phyloP scores from a whole-genome alignment of 2,888 invertebrate species.

The Dryococelus australis region DNA sequence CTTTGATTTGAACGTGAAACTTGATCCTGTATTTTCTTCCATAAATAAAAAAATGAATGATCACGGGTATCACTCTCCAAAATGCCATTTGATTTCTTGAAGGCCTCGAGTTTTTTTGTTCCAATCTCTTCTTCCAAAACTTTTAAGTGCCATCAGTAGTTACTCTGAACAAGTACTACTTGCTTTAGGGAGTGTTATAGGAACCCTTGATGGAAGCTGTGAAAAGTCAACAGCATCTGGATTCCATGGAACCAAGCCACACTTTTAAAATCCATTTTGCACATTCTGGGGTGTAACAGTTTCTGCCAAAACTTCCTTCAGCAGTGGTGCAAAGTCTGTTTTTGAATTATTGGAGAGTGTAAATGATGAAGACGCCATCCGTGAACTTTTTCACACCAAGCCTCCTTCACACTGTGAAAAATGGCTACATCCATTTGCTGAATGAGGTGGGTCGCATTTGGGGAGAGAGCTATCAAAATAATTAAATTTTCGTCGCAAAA shows the following conservation, averaged over 20 bases:
- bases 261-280: too few relatives aligned
- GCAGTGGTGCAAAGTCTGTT: too few relatives aligned
- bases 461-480: slow-evolving; percentile 53
- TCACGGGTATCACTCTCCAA: not conserved
- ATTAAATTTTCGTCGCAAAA: slow-evolving; percentile 56
- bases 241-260: too few relatives aligned
- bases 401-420: slow-evolving; percentile 53
- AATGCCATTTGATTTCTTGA: not conserved
- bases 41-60: not conserved
- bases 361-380: slow-evolving; percentile 50
- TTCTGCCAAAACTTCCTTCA: too few relatives aligned
- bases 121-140: slow-evolving; percentile 10
- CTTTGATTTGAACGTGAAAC: not conserved
- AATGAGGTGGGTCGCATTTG: slow-evolving; percentile 56
- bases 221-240: too few relatives aligned
- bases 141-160: not conserved
- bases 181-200: not conserved
- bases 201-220: too few relatives aligned
- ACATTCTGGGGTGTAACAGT: too few relatives aligned
- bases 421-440: slow-evolving; percentile 57
- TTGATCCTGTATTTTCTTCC: not conserved
- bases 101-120: not conserved
- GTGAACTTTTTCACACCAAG: slow-evolving; percentile 52
- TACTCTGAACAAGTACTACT: not conserved
- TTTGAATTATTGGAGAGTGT: too few relatives aligned